These are phyloP conservation scores for Apaloderma vittatum DNA, from an alignment of 2,113 vertebrate genomes.

Conservation along the genomic window DNA sequence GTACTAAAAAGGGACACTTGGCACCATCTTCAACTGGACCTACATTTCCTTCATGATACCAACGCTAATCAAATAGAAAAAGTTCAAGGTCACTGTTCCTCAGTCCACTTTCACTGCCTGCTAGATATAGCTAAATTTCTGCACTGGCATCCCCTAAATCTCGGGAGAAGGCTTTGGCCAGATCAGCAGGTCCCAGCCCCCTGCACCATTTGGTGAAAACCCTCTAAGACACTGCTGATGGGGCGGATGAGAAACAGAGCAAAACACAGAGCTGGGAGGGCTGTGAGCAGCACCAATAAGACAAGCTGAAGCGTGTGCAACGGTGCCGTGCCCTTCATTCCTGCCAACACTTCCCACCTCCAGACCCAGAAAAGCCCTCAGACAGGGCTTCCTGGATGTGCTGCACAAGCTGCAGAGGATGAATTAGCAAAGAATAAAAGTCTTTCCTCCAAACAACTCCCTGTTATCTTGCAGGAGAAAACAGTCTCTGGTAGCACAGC, in stretches of 20 bases:
- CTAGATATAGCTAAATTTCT: background rate
- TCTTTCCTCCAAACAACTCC: background rate
- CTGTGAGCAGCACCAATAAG: background rate
- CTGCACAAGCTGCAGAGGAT: background rate
- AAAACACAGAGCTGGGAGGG: background rate
- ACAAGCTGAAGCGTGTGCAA: rapidly evolving
- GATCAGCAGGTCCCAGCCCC: background rate
- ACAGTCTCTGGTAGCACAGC: rapidly evolving
- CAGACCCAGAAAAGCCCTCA: background rate
- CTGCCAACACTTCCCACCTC: background rate
- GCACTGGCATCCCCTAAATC: background rate
- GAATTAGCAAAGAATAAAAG: background rate
- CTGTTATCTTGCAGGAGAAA: background rate
- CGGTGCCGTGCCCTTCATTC: background rate
- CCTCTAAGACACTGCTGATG: background rate
- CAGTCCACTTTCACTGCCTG: background rate
- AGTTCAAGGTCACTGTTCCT: background rate
- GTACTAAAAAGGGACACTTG: background rate
- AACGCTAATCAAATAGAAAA: background rate
- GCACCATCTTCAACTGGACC: background rate
- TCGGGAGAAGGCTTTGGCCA: background rate
- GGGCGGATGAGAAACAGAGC: background rate
- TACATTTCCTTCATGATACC: background rate
- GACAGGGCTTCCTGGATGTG: background rate
- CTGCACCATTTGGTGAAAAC: background rate